A percentile compares a stretch with the other conserved stretches of the same genome.
phyloP scores from a whole-genome alignment of 2,888 invertebrate genomes.

The Amiota communis region DNA sequence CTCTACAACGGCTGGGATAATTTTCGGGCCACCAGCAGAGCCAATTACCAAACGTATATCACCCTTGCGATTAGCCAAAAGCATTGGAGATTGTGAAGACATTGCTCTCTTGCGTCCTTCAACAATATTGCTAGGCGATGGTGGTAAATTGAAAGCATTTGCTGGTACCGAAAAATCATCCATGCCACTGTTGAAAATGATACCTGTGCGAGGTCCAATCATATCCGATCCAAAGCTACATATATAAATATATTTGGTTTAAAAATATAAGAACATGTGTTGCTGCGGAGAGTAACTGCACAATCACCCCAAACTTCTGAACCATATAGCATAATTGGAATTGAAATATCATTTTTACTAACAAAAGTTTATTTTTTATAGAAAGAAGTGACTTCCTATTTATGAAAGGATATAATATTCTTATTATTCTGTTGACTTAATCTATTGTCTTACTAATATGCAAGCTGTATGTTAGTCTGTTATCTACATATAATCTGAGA shows the following conservation, averaged over 20 bases:
- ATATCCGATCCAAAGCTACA: constrained; percentile 87
- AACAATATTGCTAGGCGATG: constrained; percentile 87
- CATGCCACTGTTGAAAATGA: constrained; percentile 95
- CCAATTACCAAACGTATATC: constrained; percentile 82
- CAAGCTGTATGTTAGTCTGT: too few relatives aligned
- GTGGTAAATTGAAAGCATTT: constrained; percentile 82
- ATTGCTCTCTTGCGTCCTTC: constrained; percentile 87
- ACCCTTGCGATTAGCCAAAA: constrained; percentile 80
- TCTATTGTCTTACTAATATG: too few relatives aligned
- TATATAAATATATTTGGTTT: neutral
- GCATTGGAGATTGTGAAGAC: constrained; percentile 92
- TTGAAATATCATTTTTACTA: too few relatives aligned
- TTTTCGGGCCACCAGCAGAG: constrained; percentile 91
- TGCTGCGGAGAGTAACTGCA: too few relatives aligned
- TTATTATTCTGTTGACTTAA: too few relatives aligned
- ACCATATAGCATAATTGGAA: too few relatives aligned
- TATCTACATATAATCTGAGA: too few relatives aligned
- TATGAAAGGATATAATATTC: too few relatives aligned
- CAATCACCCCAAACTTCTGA: too few relatives aligned
- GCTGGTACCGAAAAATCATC: constrained; percentile 92
- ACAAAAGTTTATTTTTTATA: too few relatives aligned
- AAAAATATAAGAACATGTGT: neutral
- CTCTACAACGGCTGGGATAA: constrained; percentile 84
- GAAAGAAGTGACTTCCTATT: too few relatives aligned
- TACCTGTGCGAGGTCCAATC: constrained; percentile 86